phyloP scores from a whole-genome alignment of 2,113 vertebrate species.

The Cyanoliseus patagonus region DNA sequence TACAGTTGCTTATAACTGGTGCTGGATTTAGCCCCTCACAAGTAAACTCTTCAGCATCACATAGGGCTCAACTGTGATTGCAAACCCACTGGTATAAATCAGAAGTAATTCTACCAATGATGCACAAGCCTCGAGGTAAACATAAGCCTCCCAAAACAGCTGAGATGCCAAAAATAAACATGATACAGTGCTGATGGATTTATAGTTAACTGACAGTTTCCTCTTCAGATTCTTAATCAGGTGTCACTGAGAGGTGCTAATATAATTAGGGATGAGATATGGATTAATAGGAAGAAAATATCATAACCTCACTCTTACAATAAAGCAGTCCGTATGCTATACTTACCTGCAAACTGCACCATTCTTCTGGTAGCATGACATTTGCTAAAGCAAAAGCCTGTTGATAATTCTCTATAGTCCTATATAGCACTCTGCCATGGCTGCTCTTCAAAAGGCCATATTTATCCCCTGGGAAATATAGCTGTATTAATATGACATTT shows the following conservation, averaged over 20 bases:
- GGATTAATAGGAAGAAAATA: conserved; percentile 60
- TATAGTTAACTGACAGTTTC: conserved; percentile 11
- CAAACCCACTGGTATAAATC: conserved; percentile 6
- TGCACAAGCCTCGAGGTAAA: background rate
- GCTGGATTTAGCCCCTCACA: conserved; percentile 4
- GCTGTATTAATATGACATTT: conserved; percentile 70
- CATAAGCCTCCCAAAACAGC: background rate
- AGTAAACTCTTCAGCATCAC: background rate
- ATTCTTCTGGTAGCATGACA: conserved; percentile 57
- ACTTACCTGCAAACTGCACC: conserved; percentile 7
- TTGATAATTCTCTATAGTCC: conserved; percentile 63
- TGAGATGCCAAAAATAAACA: background rate
- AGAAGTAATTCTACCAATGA: background rate
- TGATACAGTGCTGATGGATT: conserved; percentile 23
- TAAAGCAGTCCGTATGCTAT: background rate
- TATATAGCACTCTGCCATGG: conserved; percentile 31
- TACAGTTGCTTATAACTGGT: background rate
- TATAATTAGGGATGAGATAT: conserved; percentile 69
- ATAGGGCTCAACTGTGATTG: background rate
- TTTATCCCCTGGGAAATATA: conserved; percentile 60
- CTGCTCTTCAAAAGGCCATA: conserved; percentile 62
- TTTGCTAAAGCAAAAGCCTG: conserved; percentile 38
- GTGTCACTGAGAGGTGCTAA: conserved; percentile 29
- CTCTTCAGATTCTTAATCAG: conserved; percentile 38
- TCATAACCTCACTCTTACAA: conserved; percentile 22